A percentile compares a stretch with the other conserved stretches of the same genome.
phyloP scores from a whole-genome alignment of 2,113 vertebrate species.

The Leuciscus idus region DNA sequence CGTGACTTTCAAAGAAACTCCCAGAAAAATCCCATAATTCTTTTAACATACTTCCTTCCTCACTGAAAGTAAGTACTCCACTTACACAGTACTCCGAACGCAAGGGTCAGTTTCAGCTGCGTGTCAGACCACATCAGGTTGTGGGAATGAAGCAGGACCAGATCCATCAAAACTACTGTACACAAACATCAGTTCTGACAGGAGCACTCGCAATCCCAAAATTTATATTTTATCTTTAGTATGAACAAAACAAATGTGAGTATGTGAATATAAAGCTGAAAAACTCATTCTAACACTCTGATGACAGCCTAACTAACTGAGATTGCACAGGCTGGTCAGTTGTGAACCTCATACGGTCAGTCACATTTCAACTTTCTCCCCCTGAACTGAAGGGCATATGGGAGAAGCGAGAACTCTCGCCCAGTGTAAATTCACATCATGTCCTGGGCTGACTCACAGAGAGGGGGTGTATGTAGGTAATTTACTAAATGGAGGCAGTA shows the following conservation, averaged over 20 bases:
- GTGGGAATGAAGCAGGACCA: constrained; percentile 29
- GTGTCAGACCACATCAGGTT: constrained; percentile 29
- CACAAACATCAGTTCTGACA: constrained; percentile 4
- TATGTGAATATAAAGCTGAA: neutral
- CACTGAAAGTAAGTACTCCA: neutral
- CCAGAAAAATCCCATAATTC: neutral
- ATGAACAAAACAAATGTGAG: constrained; percentile 9
- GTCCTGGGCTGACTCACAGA: constrained; percentile 37
- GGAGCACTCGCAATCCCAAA: neutral
- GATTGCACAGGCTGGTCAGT: constrained; percentile 16
- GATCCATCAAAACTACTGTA: neutral
- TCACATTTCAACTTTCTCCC: neutral
- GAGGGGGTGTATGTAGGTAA: constrained; percentile 52
- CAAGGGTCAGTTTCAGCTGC: constrained; percentile 32
- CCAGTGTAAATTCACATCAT: constrained; percentile 52
- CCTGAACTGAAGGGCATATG: constrained; percentile 25
- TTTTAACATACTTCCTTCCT: neutral
- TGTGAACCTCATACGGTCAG: constrained; percentile 15
- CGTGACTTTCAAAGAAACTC: neutral
- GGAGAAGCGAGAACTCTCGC: neutral
- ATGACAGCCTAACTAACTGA: neutral
- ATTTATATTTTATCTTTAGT: neutral
- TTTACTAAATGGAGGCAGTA: constrained; percentile 64
- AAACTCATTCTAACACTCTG: neutral
- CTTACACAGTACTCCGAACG: constrained; percentile 34